Evolutionary conservation across 92 coral and sea anemone genomes (phyloP), one percentile per base, ranked within the genome.

Genomic region (Zoanthus sansibaricus): DNA sequence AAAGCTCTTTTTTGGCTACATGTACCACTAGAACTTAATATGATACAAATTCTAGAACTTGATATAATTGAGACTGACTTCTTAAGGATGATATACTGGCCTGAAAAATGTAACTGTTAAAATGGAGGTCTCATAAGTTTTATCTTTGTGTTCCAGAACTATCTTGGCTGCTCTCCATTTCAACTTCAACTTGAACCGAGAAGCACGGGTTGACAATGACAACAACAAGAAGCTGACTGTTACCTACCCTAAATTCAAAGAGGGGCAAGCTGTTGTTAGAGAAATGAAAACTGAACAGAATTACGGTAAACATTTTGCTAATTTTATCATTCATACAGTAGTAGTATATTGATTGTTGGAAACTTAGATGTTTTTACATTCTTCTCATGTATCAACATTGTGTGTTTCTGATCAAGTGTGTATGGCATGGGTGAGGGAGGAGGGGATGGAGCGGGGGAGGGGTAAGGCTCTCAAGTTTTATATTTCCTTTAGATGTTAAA

Each of bases 261-360:
- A 87, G 15, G 93, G 93, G 4, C 68, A 82, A 6, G 93, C 84
- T 61, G 78, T 82, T 16, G 90, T 90, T 37, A 64, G 90, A 87
- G 90, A 86, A 46, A 56, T 75, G 30, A 87, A 62, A 48, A 77
- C 55, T 16, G 11, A 48, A 16, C 85, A 72, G 14, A 52, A 75
- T 45, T 90, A 82, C 71, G 82, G 93, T 87, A 76, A 80, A 66
- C 33, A 18, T 18, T 66, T 66, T 66, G 71, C 71, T 66, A 66
- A 66, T n/a, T 18, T 66, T 66, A 66, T 66, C 33, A n/a, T 66
- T 66, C 32, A 66, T n/a, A n/a, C 21, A 6, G 20, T 1, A 66
- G 33, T 9, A 66, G 42, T 37, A 25, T 66, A 18, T 66, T 66
- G 71, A 66, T 11, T 66, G 10, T n/a, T 66, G 12, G 14, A 66